Percentiles rank a stretch among this genome's conserved stretches.
These are phyloP conservation scores for Heliconius eleuchia DNA, from an alignment of 1,140 invertebrate species.

Conservation along the genomic window DNA sequence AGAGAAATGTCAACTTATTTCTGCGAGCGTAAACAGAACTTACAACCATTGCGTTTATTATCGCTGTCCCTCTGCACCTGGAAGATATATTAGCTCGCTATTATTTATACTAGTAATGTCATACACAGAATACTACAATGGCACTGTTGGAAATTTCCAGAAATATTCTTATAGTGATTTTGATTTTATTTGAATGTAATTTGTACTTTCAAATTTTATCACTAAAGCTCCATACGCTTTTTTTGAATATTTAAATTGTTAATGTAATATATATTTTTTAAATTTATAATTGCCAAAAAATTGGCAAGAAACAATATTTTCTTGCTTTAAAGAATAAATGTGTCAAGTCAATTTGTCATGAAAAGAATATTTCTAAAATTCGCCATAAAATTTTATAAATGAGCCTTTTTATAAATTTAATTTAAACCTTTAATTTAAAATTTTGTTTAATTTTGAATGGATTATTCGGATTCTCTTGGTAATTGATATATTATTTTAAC, in stretches of 20 bases:
- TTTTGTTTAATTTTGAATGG: conserved; percentile 43
- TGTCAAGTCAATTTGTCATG: conserved; percentile 1
- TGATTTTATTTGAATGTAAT: too few species aligned
- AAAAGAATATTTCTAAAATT: conserved; percentile 15
- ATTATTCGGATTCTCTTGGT: conserved; percentile 60
- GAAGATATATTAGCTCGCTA: too few species aligned
- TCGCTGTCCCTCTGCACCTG: too few species aligned
- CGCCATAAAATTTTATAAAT: conserved; percentile 25
- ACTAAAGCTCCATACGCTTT: too few species aligned
- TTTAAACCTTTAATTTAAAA: background rate
- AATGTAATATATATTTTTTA: background rate
- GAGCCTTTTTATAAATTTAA: background rate
- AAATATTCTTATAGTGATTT: too few species aligned
- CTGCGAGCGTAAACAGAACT: too few species aligned
- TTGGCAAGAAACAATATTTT: background rate
- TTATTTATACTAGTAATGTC: too few species aligned
- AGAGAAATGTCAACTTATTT: too few species aligned
- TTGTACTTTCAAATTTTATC: too few species aligned
- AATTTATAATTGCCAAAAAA: background rate
- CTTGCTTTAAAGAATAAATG: background rate
- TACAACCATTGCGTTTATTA: too few species aligned
- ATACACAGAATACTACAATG: too few species aligned
- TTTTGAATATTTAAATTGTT: background rate
- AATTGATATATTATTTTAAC: conserved; percentile 20
- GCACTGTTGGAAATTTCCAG: too few species aligned